Conservation (phyloP, 1,140 invertebrate genomes). For the Eueides isabella region DNA sequence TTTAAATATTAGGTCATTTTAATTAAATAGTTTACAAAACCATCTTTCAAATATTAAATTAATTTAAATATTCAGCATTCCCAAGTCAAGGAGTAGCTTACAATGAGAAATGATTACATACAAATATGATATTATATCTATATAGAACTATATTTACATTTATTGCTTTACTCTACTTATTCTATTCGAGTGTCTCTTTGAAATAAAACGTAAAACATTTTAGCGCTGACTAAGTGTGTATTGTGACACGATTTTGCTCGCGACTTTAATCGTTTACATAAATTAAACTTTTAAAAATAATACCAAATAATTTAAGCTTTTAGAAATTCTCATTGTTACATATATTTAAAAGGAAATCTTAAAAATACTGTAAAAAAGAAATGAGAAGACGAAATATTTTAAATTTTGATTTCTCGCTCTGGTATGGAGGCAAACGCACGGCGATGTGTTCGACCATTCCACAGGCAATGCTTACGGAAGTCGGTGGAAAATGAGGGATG, state of each 20-base stretch:
- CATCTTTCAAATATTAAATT: not conserved
- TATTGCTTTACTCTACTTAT: constrained; percentile 43
- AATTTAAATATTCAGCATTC: not conserved
- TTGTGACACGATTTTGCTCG: not conserved
- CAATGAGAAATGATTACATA: not conserved
- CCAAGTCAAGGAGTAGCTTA: not conserved
- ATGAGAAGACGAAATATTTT: too few species aligned
- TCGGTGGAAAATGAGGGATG: too few species aligned
- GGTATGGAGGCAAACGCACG: too few species aligned
- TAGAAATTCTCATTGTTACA: too few species aligned
- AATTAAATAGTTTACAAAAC: not conserved
- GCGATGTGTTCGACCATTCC: too few species aligned
- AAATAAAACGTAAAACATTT: not conserved
- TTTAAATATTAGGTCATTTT: not conserved
- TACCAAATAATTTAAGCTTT: too few species aligned
- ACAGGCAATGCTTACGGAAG: too few species aligned
- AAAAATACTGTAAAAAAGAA: not conserved
- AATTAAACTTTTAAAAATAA: too few species aligned
- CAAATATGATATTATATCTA: not conserved
- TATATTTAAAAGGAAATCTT: not conserved
- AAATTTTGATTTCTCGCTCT: too few species aligned
- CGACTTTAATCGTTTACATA: not conserved
- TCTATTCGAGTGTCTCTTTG: constrained; percentile 11
- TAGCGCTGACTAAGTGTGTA: not conserved
- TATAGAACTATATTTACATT: constrained; percentile 39